Percentiles rank a stretch among this genome's conserved stretches.
Conservation (phyloP, 2,797 vertebrate genomes). For the Sarcophilus harrisii region DNA sequence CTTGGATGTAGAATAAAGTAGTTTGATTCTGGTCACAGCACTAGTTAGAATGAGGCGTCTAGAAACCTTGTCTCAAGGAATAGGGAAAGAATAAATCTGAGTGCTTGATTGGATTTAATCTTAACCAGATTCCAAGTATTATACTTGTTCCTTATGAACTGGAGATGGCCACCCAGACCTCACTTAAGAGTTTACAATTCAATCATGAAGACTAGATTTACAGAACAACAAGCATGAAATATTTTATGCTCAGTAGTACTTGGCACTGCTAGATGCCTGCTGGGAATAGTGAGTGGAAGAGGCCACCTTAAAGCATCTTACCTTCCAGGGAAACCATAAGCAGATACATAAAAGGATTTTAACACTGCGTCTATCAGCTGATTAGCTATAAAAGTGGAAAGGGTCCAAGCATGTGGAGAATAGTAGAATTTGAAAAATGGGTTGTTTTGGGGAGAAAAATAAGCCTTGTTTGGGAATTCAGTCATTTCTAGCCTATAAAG, state of each 20-base stretch:
- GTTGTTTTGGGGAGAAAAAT: neutral
- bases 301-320: neutral
- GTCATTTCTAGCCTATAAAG: neutral
- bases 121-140: neutral
- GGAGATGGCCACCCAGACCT: neutral
- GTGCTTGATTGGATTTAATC: neutral
- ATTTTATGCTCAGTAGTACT: neutral
- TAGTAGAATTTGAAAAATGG: neutral
- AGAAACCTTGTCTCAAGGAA: neutral
- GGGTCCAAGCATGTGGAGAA: neutral
- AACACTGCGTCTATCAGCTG: neutral
- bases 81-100: neutral
- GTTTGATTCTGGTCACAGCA: neutral
- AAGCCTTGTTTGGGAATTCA: neutral
- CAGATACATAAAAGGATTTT: neutral
- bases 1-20: neutral
- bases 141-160: neutral
- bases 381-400: neutral
- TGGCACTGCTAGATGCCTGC: neutral
- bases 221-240: neutral
- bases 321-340: neutral
- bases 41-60: neutral
- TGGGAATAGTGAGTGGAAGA: neutral
- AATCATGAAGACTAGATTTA: neutral
- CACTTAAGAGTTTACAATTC: neutral